Conservation (phyloP, 2,888 invertebrate genomes). For the Agrotis segetum region DNA sequence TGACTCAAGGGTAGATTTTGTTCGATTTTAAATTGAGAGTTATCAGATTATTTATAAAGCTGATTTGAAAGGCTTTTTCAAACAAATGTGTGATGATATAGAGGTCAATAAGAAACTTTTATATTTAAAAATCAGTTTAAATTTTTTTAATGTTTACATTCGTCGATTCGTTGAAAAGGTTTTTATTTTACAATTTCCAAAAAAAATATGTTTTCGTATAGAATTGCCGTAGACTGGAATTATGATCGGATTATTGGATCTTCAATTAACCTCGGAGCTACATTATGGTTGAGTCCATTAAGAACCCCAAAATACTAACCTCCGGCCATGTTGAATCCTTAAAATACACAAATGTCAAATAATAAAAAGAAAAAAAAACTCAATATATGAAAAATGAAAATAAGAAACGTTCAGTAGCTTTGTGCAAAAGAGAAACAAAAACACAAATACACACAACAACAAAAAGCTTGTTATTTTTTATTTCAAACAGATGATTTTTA, state of each 20-base stretch:
- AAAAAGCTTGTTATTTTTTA: too few relatives aligned
- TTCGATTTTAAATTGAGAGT: slow-evolving; percentile 36
- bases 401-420: too few relatives aligned
- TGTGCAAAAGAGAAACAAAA: too few relatives aligned
- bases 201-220: background rate
- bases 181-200: background rate
- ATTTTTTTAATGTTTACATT: background rate
- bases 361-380: background rate
- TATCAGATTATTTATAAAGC: slow-evolving; percentile 12
- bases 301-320: too few relatives aligned
- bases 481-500: too few relatives aligned
- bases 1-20: slow-evolving; percentile 46
- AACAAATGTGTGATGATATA: too few relatives aligned
- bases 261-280: background rate
- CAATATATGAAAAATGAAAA: too few relatives aligned
- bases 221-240: background rate
- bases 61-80: slow-evolving; percentile 7
- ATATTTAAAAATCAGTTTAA: background rate
- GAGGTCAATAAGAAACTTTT: too few relatives aligned
- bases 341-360: background rate
- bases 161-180: background rate
- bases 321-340: too few relatives aligned
- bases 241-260: background rate
- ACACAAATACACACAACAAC: too few relatives aligned
- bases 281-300: background rate